Percentiles rank a stretch among this genome's conserved stretches.
Conservation (phyloP, 2,888 invertebrate species). For the Monoplex corrugatus region DNA sequence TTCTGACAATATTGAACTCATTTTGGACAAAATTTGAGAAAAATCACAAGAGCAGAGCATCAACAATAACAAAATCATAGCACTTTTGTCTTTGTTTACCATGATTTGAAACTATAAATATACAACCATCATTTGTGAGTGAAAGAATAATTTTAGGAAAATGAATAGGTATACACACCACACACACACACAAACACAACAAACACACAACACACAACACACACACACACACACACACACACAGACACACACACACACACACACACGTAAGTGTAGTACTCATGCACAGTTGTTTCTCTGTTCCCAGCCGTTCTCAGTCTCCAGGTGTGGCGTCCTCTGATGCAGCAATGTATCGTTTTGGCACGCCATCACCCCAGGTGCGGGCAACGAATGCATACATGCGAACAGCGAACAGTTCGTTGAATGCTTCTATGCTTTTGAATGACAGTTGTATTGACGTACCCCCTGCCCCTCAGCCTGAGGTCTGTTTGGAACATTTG, state of each 20-base stretch:
- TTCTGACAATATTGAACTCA: too few relatives aligned
- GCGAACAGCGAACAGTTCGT: constrained; percentile 67
- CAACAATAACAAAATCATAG: too few relatives aligned
- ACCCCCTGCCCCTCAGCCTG: constrained; percentile 88
- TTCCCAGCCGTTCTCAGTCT: constrained; percentile 83
- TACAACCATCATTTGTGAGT: too few relatives aligned
- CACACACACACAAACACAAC: too few relatives aligned
- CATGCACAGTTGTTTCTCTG: not conserved
- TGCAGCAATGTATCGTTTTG: constrained; percentile 73
- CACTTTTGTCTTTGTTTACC: too few relatives aligned
- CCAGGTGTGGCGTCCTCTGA: constrained; percentile 78
- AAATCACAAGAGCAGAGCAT: too few relatives aligned
- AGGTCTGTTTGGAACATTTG: constrained; percentile 92
- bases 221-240: too few relatives aligned
- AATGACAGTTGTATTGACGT: constrained; percentile 71
- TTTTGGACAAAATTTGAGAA: too few relatives aligned
- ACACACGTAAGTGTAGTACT: not conserved
- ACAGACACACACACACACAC: not conserved
- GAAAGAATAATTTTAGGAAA: too few relatives aligned
- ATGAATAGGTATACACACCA: too few relatives aligned
- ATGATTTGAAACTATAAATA: too few relatives aligned
- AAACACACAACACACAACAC: too few relatives aligned
- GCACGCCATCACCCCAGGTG: constrained; percentile 70
- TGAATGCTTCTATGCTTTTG: constrained; percentile 72
- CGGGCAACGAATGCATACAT: constrained; percentile 70